phyloP scores from a whole-genome alignment of 2,888 invertebrate species.

The Polydrusus tereticollis region DNA sequence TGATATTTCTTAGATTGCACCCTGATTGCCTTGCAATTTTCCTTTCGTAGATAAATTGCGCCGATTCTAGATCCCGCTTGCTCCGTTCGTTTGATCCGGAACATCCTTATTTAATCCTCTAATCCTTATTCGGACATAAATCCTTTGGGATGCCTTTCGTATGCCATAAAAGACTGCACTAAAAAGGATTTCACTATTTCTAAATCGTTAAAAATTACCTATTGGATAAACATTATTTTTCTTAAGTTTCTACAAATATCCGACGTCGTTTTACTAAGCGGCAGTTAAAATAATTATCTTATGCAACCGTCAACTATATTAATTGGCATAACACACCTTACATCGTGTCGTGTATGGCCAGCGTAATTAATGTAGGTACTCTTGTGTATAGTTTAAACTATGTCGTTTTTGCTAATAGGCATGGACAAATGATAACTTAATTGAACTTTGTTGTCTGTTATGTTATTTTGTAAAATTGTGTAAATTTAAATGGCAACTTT shows the following conservation, averaged over 20 bases:
- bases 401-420: slow-evolving; percentile 4
- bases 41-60: slow-evolving; percentile 39
- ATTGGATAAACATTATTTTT: slow-evolving; percentile 10
- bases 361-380: background rate
- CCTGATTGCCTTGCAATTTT: slow-evolving; percentile 41
- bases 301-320: too few relatives aligned
- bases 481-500: too few relatives aligned
- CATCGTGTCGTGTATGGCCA: background rate
- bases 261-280: background rate
- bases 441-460: slow-evolving; percentile 1
- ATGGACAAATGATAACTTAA: slow-evolving; percentile 8
- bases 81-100: slow-evolving; percentile 43
- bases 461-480: background rate
- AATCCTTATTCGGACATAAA: slow-evolving; percentile 47
- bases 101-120: slow-evolving; percentile 47
- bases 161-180: slow-evolving; percentile 22
- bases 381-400: slow-evolving; percentile 1
- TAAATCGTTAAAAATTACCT: slow-evolving; percentile 29
- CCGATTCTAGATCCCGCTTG: slow-evolving; percentile 33
- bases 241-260: background rate
- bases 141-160: slow-evolving; percentile 35
- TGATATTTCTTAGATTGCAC: slow-evolving; percentile 31
- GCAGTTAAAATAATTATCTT: background rate
- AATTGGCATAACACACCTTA: too few relatives aligned
- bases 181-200: slow-evolving; percentile 25